phyloP scores from a whole-genome alignment of 2,113 vertebrate genomes.

The Dryoscopus gambensis region DNA sequence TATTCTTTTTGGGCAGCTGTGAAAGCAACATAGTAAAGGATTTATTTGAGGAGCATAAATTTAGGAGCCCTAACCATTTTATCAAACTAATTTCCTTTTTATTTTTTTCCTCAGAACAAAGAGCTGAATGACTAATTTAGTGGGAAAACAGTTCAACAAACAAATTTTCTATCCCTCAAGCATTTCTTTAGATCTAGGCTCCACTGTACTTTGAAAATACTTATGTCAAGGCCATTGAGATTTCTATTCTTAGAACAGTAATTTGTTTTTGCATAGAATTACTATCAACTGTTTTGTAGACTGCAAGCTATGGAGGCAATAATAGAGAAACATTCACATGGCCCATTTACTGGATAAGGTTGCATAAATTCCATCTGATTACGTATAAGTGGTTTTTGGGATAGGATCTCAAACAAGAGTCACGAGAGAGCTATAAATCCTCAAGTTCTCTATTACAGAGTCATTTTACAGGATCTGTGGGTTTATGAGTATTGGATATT shows the following conservation, averaged over 20 bases:
- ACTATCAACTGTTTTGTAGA: slow-evolving; percentile 24
- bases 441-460: slow-evolving; percentile 22
- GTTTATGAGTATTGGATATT: slow-evolving; percentile 33
- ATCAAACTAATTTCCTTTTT: neutral
- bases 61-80: neutral
- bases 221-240: slow-evolving; percentile 49
- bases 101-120: neutral
- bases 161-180: neutral
- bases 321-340: slow-evolving; percentile 54
- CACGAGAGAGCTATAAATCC: slow-evolving; percentile 39
- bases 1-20: neutral
- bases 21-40: neutral
- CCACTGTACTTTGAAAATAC: slow-evolving; percentile 4
- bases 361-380: slow-evolving; percentile 71
- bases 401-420: slow-evolving; percentile 44
- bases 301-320: slow-evolving; percentile 42
- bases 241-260: slow-evolving; percentile 55
- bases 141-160: neutral
- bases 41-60: neutral
- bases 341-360: slow-evolving; percentile 65
- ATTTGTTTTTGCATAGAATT: slow-evolving; percentile 55
- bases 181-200: slow-evolving; percentile 1
- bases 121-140: neutral
- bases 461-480: slow-evolving; percentile 42
- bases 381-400: slow-evolving; percentile 61